phyloP scores from a whole-genome alignment of 2,888 invertebrate genomes.

The Frankliniella fusca region DNA sequence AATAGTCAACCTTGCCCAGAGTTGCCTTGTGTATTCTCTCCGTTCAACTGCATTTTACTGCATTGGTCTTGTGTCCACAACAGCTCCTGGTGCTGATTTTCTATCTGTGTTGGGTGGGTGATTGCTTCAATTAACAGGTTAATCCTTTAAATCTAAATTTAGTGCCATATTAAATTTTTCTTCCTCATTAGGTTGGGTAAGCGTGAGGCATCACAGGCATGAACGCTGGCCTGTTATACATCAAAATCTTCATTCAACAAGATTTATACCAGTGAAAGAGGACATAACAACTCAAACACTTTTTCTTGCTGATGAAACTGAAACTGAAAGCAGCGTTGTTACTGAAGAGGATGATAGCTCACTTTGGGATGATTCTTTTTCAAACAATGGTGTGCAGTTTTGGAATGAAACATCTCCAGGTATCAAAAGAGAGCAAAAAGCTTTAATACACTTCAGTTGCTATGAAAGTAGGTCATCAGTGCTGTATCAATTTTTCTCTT shows the following conservation, averaged over 20 bases:
- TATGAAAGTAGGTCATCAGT: no score
- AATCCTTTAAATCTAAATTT: neutral
- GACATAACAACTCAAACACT: neutral
- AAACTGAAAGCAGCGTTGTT: conserved; percentile 9
- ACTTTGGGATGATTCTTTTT: conserved; percentile 2
- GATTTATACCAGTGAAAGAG: neutral
- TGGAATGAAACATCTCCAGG: conserved; percentile 2
- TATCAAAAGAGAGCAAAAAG: neutral
- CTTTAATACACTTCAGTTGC: no score
- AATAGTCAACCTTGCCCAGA: conserved; percentile 65
- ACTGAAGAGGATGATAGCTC: conserved; percentile 14
- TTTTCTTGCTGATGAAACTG: conserved; percentile 3
- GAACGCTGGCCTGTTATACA: conserved; percentile 72
- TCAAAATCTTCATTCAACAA: neutral
- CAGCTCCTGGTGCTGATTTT: conserved; percentile 74
- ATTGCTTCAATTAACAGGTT: neutral
- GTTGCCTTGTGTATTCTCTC: conserved; percentile 78
- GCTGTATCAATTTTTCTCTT: neutral
- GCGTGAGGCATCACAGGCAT: conserved; percentile 70
- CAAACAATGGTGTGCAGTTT: conserved; percentile 1
- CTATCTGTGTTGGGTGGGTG: conserved; percentile 46
- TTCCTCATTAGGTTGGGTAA: conserved; percentile 59
- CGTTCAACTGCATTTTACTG: conserved; percentile 86
- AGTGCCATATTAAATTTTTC: neutral
- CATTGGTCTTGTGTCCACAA: conserved; percentile 79